Conservation (phyloP, 2,113 vertebrate species). For the Takifugu flavidus region DNA sequence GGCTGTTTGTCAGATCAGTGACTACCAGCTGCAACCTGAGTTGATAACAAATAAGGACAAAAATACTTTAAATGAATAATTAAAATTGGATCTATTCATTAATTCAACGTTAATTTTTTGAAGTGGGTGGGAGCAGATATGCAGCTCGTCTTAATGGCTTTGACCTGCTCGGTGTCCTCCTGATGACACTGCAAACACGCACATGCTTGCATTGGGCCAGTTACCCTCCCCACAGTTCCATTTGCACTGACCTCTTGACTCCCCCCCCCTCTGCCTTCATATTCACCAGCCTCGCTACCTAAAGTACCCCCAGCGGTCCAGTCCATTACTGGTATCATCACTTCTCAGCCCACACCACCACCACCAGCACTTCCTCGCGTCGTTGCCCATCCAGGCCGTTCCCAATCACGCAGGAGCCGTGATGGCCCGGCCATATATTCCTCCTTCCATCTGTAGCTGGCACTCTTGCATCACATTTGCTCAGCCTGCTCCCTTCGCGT, state of each 20-base stretch:
- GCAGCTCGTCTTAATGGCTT: constrained; percentile 10
- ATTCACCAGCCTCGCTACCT: constrained; percentile 20
- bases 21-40: constrained; percentile 4
- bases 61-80: constrained; percentile 18
- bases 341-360: constrained; percentile 31
- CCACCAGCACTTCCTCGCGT: constrained; percentile 12
- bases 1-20: background rate
- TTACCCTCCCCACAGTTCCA: constrained; percentile 25
- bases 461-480: constrained; percentile 72
- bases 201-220: constrained; percentile 10
- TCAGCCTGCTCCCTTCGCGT: constrained; percentile 36
- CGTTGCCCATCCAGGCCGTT: constrained; percentile 33
- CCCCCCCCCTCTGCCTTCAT: constrained; percentile 19
- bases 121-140: background rate
- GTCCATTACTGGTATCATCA: constrained; percentile 57
- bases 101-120: background rate
- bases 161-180: constrained; percentile 25
- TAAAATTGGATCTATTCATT: constrained; percentile 41
- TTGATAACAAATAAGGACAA: constrained; percentile 30
- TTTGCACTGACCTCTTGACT: constrained; percentile 49
- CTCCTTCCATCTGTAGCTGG: constrained; percentile 71
- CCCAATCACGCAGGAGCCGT: constrained; percentile 41
- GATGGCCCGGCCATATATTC: constrained; percentile 55
- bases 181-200: constrained; percentile 13
- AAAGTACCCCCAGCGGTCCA: constrained; percentile 52